These are phyloP conservation scores for Chaitophorus viminalis DNA, from an alignment of 2,888 invertebrate genomes.

Conservation along the genomic window DNA sequence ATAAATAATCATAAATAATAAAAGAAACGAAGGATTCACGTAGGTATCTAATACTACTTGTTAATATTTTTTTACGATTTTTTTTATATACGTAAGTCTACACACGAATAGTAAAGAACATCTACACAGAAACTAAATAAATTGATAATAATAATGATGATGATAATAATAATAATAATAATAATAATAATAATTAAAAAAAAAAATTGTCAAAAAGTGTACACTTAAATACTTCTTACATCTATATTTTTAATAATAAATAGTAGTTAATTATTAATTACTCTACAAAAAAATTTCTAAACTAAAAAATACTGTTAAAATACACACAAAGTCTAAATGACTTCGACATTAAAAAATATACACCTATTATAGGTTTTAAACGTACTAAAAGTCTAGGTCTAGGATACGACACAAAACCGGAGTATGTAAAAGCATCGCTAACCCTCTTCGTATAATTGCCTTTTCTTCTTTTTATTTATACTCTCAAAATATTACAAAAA, in stretches of 20 bases:
- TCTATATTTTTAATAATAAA: constrained; percentile 51
- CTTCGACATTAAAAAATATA: constrained; percentile 61
- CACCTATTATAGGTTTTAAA: constrained; percentile 40
- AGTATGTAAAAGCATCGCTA: constrained; percentile 61
- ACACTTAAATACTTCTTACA: constrained; percentile 61
- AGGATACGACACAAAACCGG: constrained; percentile 58
- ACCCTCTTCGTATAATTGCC: constrained; percentile 61
- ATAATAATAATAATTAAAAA: background rate
- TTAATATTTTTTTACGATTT: constrained; percentile 53
- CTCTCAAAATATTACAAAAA: constrained; percentile 65
- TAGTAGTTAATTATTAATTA: constrained; percentile 61
- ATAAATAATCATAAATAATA: constrained; percentile 59
- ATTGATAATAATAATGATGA: constrained; percentile 48
- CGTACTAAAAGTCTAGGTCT: constrained; percentile 57
- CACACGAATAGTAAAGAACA: constrained; percentile 59
- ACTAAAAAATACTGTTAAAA: constrained; percentile 62
- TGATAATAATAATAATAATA: constrained; percentile 5
- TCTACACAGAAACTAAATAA: constrained; percentile 62
- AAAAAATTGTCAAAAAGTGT: constrained; percentile 57
- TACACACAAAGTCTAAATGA: constrained; percentile 60
- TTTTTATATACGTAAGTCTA: constrained; percentile 56
- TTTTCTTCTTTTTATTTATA: constrained; percentile 64
- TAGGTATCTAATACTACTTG: constrained; percentile 61
- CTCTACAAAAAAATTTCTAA: constrained; percentile 57
- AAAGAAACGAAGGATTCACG: constrained; percentile 59